Evolutionary conservation across 2,888 invertebrate genomes (phyloP), one percentile per base, ranked within the genome.

Genomic region (Phasia obesa): DNA sequence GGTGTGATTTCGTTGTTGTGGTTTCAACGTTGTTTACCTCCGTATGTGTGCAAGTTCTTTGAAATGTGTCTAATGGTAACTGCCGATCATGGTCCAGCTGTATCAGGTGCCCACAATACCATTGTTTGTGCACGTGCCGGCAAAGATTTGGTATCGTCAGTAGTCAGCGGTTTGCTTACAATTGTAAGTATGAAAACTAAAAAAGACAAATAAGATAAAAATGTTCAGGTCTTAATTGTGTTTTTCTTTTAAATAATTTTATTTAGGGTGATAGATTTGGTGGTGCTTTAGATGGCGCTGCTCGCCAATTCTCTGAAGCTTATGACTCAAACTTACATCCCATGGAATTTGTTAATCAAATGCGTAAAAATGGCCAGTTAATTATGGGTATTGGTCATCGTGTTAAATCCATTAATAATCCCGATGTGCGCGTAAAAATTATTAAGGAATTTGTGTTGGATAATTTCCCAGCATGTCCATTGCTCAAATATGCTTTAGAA

Each of bases 311-410:
- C 92, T 97, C 97, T 84, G 98, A 98, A 87, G 99, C 99, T 0
- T 97, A 98, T 91, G 99, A 99, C 92, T 94, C 95, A 71, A 98
- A 97, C 4, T 93, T 97, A 87, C 97, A 98, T 89, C 99, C 99
- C 0, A 97, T 98, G 94, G 99, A 99, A 92, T 99, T 99, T 92
- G 99, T 99, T 64, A 99, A 99, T 92, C 95, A 96, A 88, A 99
- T 99, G 95, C 93, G 99, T 35, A 98, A 98, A 88, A 96, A 98
- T 91, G 99, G 99, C 0, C 96, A 98, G 89, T 95, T 99, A 27
- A 99, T 99, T 88, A 99, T 99, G 98, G 99, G 99, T 79, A 99
- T 99, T 87, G 99, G 99, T 0, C 99, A 99, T 92, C 94, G 96
- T 81, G 94, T 96, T 0, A 96, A 96, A 85, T 96, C 96, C 80